Percentiles rank a stretch among this genome's conserved stretches.
Evolutionary conservation across 2,888 invertebrate genomes (phyloP).

Genomic region (Tetragonula carbonaria): DNA sequence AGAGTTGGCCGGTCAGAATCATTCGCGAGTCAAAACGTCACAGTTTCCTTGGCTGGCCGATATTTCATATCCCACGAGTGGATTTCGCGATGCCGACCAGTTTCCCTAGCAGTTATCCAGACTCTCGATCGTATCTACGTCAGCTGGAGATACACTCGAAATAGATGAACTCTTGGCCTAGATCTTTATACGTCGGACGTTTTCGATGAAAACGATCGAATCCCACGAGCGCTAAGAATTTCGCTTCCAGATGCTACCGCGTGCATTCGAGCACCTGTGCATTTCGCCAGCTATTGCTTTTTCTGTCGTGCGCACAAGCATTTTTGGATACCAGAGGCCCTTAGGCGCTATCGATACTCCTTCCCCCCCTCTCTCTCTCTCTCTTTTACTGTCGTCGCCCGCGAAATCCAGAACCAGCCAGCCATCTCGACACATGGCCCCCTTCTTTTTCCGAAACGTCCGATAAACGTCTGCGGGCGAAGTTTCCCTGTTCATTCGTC

Average conservation of each 20-base stretch:
- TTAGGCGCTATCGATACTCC: slow-evolving; percentile 48
- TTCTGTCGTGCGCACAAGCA: neutral
- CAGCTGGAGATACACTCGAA: slow-evolving; percentile 80
- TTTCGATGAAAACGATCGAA: slow-evolving; percentile 59
- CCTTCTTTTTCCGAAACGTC: slow-evolving; percentile 55
- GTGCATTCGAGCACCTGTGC: neutral
- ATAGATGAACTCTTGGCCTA: slow-evolving; percentile 83
- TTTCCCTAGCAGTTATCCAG: slow-evolving; percentile 73
- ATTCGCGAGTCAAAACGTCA: slow-evolving; percentile 50
- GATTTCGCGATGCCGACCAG: slow-evolving; percentile 62
- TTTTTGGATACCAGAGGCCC: slow-evolving; percentile 53
- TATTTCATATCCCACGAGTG: slow-evolving; percentile 55
- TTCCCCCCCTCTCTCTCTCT: neutral
- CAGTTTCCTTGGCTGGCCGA: slow-evolving; percentile 47
- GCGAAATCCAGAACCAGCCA: slow-evolving; percentile 50
- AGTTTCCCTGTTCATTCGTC: slow-evolving; percentile 66
- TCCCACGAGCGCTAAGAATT: slow-evolving; percentile 50
- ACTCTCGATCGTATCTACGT: slow-evolving; percentile 79
- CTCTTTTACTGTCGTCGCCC: neutral
- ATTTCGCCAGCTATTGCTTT: neutral
- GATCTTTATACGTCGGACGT: slow-evolving; percentile 72
- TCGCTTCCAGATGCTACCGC: slow-evolving; percentile 6
- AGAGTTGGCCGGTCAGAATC: slow-evolving; percentile 21
- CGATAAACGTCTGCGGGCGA: slow-evolving; percentile 62
- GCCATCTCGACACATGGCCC: slow-evolving; percentile 28